Evolutionary conservation across 2,113 vertebrate genomes (phyloP).

Genomic region (Apistogramma diplotaenia): DNA sequence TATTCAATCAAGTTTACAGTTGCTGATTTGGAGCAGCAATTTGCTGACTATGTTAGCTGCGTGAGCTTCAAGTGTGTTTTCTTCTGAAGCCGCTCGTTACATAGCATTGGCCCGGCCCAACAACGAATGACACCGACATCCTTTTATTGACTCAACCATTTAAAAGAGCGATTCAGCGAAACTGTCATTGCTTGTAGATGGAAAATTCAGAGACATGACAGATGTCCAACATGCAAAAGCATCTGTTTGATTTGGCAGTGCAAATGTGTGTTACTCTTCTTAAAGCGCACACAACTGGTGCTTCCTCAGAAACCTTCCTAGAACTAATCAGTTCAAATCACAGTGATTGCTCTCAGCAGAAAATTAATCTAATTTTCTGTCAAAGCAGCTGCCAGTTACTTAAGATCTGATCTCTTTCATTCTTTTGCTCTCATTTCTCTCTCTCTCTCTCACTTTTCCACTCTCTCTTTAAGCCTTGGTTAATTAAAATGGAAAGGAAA

Average conservation of each 20-base stretch:
- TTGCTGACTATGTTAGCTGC: background rate
- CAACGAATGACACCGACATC: background rate
- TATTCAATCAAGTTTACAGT: background rate
- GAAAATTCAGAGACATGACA: conserved; percentile 20
- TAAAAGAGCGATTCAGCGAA: background rate
- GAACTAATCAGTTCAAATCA: conserved; percentile 78
- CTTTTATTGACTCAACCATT: background rate
- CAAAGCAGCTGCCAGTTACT: conserved; percentile 77
- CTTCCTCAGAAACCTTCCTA: conserved; percentile 58
- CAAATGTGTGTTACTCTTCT: conserved; percentile 42
- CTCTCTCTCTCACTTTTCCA: conserved; percentile 42
- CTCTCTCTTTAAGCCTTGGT: conserved; percentile 65
- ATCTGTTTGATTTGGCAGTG: conserved; percentile 40
- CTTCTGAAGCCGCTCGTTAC: background rate
- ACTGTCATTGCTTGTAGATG: background rate
- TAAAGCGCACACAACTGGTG: conserved; percentile 51
- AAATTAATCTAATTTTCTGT: conserved; percentile 79
- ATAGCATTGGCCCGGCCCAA: background rate
- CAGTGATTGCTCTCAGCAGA: conserved; percentile 75
- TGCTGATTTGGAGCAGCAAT: background rate
- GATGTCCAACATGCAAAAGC: conserved; percentile 8
- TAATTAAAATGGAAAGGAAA: conserved; percentile 75
- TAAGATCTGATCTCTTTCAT: conserved; percentile 72
- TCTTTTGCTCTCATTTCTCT: conserved; percentile 51
- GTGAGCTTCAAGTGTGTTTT: background rate